Base-by-base conservation (phyloP, 2,888 invertebrate genomes). In the Malthinus seriepunctatus region DNA sequence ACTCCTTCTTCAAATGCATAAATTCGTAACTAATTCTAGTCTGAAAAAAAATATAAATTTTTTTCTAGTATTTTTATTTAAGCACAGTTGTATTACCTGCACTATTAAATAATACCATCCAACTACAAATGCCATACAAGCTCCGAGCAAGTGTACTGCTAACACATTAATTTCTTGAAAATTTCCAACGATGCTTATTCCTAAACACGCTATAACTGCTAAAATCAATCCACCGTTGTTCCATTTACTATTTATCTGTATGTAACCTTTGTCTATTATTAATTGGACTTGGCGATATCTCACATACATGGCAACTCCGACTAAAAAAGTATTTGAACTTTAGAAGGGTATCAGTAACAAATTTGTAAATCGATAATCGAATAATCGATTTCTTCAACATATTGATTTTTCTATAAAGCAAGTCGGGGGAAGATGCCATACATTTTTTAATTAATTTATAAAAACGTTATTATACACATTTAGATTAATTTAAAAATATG, bases 241-340 rank as follows among this genome's bases (percentile, higher is more conserved):
- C 57, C 57, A 62, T 35, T 23, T 50, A n/a, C 7, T 35, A 12
- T 4, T 12, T 35, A 56, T 12, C 3, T 31, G 14, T 4, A 56
- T 44, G n/a, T 50, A 11, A 11, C 44, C 14, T 0, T 32, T 23
- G n/a, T 15, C 11, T 6, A 56, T 44, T 32, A 31, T 42, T n/a
- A 52, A 9, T 15, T 56, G 56, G 5, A 67, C 54, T 57, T 68
- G 64, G n/a, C 61, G 46, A 46, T 63, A 63, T 12, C 63, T 53
- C n/a, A 65, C 15, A 15, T 63, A 65, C 32, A 60, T 46, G 7
- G 51, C 59, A 33, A 61, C 33, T 32, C 33, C 60, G 39, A 63
- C 64, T 64, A 47, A 47, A 23, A 23, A 23, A 23, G 23, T 23
- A 3, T 23, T n/a, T n/a, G n/a, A n/a, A n/a, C n/a, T n/a, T n/a